A percentile compares a stretch with the other conserved stretches of the same genome.
phyloP scores from a whole-genome alignment of 1,140 invertebrate genomes.

The Drosophila repleta region DNA sequence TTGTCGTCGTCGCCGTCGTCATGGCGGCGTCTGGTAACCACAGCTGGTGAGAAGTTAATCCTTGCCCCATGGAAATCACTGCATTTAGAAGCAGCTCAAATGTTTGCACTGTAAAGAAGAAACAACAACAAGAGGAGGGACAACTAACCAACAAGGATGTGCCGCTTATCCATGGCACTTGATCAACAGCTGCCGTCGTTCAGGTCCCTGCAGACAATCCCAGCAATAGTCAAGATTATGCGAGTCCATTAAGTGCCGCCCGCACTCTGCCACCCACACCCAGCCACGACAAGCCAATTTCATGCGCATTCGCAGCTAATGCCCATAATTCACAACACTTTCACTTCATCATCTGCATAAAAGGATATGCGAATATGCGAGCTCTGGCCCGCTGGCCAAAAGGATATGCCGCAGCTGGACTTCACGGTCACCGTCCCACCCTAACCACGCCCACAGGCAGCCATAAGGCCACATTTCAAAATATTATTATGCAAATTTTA shows the following conservation, averaged over 20 bases:
- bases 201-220: constrained; percentile 63
- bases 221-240: constrained; percentile 46
- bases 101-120: constrained; percentile 54
- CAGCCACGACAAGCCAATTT: constrained; percentile 30
- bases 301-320: constrained; percentile 43
- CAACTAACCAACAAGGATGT: constrained; percentile 32
- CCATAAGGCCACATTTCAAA: constrained; percentile 61
- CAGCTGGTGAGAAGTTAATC: constrained; percentile 74
- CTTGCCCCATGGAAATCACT: constrained; percentile 65
- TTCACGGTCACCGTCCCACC: not conserved
- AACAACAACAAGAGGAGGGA: constrained; percentile 24
- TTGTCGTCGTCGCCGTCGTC: not conserved
- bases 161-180: constrained; percentile 72
- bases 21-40: constrained; percentile 42
- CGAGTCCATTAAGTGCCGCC: constrained; percentile 52
- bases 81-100: constrained; percentile 39
- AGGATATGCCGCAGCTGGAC: constrained; percentile 64
- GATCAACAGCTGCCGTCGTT: constrained; percentile 65
- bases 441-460: not conserved
- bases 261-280: not conserved
- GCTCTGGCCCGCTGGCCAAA: constrained; percentile 34
- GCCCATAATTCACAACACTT: constrained; percentile 78
- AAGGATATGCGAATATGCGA: constrained; percentile 41
- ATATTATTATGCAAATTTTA: constrained; percentile 82
- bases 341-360: constrained; percentile 68